phyloP scores from a whole-genome alignment of 2,888 invertebrate species.

The Synergus gifuensis region DNA sequence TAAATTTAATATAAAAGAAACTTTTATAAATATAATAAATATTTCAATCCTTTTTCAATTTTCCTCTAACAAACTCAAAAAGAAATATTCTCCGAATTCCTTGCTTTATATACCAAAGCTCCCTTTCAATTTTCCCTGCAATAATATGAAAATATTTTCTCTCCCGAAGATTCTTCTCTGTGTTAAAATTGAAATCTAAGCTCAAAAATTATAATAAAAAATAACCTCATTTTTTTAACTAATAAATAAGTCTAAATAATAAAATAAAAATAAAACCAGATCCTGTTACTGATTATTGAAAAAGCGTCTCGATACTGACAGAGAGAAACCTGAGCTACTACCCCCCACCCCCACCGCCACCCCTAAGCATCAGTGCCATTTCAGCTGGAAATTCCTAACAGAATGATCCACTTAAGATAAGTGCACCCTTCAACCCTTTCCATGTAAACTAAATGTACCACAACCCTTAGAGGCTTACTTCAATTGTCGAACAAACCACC shows the following conservation, averaged over 20 bases:
- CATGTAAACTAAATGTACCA: background rate
- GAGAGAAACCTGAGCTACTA: background rate
- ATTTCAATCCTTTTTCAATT: no score
- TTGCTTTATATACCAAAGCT: no score
- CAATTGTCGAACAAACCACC: background rate
- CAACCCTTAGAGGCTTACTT: background rate
- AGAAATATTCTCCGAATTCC: no score
- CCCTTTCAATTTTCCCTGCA: no score
- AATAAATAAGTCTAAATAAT: background rate
- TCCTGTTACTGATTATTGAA: background rate
- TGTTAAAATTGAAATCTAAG: no score
- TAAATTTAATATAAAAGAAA: no score
- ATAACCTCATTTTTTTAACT: background rate
- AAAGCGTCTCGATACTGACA: background rate
- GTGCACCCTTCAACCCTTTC: background rate
- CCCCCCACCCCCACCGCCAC: no score
- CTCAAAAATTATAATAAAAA: background rate
- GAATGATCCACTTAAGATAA: background rate
- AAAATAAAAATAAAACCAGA: background rate
- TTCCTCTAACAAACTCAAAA: no score
- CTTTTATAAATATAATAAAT: no score
- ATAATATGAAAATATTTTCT: no score
- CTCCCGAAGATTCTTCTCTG: no score
- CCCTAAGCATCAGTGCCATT: no score
- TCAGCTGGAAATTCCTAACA: background rate